A percentile compares a stretch with the other conserved stretches of the same genome.
These are phyloP conservation scores for Actias luna DNA, from an alignment of 2,888 invertebrate genomes.

Conservation along the genomic window DNA sequence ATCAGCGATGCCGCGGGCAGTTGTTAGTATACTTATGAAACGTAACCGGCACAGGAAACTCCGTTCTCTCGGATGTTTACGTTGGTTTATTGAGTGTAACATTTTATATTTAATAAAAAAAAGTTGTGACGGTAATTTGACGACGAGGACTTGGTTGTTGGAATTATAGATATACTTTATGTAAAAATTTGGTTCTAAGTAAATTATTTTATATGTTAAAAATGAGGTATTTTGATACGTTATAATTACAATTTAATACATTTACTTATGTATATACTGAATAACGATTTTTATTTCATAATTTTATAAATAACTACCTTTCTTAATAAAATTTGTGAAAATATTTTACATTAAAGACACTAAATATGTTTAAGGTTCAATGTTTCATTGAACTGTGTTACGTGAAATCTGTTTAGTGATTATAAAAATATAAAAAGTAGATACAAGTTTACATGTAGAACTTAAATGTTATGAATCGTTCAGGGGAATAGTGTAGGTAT, in stretches of 20 bases:
- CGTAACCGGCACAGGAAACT: conserved; percentile 5
- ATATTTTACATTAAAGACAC: no score
- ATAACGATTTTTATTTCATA: no score
- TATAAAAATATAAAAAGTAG: no score
- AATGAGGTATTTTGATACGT: neutral
- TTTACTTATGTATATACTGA: no score
- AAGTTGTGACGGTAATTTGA: neutral
- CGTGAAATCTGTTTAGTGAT: no score
- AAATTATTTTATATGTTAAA: neutral
- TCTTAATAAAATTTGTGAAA: no score
- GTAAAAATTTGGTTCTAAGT: neutral
- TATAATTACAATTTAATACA: neutral
- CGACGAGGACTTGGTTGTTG: neutral
- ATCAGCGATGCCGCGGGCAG: neutral
- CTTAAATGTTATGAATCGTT: no score
- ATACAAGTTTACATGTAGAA: no score
- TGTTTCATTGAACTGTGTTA: no score
- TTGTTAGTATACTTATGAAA: neutral
- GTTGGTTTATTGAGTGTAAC: neutral
- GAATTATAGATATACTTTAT: neutral
- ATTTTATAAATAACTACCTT: no score
- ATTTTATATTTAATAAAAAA: neutral
- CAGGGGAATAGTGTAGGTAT: no score
- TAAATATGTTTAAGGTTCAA: no score
- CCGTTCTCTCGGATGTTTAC: conserved; percentile 3